Base-by-base conservation (phyloP, 2,888 invertebrate species). In the Sabatieria punctata region DNA sequence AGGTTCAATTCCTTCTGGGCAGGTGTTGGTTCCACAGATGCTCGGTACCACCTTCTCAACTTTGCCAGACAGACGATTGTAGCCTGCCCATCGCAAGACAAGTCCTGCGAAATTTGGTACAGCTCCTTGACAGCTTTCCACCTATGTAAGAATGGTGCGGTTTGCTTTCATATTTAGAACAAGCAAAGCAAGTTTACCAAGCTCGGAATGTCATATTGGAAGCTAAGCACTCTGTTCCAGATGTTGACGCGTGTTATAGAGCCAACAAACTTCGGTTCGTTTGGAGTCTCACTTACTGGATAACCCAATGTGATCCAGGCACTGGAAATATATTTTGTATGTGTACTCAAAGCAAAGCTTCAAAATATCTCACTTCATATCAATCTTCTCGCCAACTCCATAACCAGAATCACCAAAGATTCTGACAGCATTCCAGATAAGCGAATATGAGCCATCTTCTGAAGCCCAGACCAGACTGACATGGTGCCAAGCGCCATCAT, bases 381-480 rank as follows among this genome's bases (percentile, higher is more conserved):
- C 83, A 57, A 89, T 67, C 55, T 75, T 75, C 61, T 81, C 75
- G 58, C 85, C 85, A 60, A 78, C 76, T 27, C 81, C 85, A 58
- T 88, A 89, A 51, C 83, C 84, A 67, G 82, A 83, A 52, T 84
- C 77, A 67, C 84, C 85, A 66, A 85, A 89, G 26, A 89, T 85
- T 53, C 91, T 85, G 42, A 91, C 75, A 38, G 89, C 88, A 73
- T 93, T 89, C n/a, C 89, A 89, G 43, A 89, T 83, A 23, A 93
- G 73, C 46, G 83, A 83, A 39, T 91, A 71, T 64, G 82, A 80
- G 21, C 88, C 88, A 46, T 79, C 78, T 49, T 75, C 76, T 35
- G 88, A 85, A 61, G 85, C 82, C 89, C 91, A 91, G n/a, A 86
- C 81, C 45, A 93, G 75, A 35, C 86, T 85, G 26, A 89, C 78